Conservation (phyloP, 2,797 vertebrate genomes). For the Cossypha caffra region DNA sequence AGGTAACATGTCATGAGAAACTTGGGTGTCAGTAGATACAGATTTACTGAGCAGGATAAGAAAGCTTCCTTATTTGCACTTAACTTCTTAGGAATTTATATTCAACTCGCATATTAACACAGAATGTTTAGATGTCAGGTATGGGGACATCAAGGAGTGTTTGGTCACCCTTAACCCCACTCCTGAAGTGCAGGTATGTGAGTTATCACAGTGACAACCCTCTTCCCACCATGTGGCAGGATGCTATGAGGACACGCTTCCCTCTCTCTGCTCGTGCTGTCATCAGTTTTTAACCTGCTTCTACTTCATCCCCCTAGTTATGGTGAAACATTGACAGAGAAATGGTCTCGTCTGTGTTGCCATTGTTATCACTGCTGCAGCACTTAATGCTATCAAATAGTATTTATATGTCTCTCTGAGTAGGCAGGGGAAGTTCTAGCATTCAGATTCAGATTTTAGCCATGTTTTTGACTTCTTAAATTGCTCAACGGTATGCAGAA, state of each 20-base stretch:
- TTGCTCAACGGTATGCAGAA: background rate
- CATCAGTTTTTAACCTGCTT: background rate
- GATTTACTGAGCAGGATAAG: background rate
- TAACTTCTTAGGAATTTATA: background rate
- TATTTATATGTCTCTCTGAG: background rate
- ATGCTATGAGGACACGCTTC: background rate
- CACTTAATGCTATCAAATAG: background rate
- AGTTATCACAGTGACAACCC: background rate
- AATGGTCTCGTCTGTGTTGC: background rate
- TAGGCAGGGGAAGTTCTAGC: background rate
- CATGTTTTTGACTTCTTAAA: background rate
- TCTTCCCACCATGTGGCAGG: background rate
- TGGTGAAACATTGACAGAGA: background rate
- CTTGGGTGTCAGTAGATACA: background rate
- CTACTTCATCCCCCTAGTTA: background rate
- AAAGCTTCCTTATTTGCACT: background rate
- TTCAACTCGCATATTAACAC: background rate
- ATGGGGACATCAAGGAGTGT: background rate
- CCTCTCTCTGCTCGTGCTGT: background rate
- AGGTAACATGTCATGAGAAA: background rate
- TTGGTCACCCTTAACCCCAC: background rate
- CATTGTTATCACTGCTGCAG: background rate
- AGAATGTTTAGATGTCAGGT: background rate
- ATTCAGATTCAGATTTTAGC: background rate
- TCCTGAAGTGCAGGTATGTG: background rate